Percentiles rank a stretch among this genome's conserved stretches.
These are phyloP conservation scores for Tenthredo distinguenda DNA, from an alignment of 2,888 invertebrate genomes.

Conservation along the genomic window DNA sequence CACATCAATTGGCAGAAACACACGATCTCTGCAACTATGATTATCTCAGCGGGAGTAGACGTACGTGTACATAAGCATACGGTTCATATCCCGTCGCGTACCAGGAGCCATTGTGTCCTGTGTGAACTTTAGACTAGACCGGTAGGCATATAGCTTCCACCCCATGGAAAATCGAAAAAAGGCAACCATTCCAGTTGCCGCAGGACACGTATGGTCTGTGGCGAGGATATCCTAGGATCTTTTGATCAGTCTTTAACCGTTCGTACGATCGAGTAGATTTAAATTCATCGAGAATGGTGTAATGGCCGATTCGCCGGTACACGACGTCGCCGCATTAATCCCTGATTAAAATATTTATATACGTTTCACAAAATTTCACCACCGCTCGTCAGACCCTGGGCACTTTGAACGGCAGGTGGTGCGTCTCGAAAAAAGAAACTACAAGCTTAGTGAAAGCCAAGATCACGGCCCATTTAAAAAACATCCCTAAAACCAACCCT, in stretches of 20 bases:
- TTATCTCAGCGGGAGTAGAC: slow-evolving; percentile 62
- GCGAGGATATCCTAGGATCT: background rate
- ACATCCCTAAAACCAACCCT: background rate
- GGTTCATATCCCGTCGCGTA: slow-evolving; percentile 47
- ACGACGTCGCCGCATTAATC: background rate
- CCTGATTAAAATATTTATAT: slow-evolving; percentile 13
- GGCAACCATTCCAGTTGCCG: background rate
- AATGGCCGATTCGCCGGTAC: too few species aligned
- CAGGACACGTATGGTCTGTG: background rate
- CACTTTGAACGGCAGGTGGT: slow-evolving; percentile 12
- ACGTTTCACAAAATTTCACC: background rate
- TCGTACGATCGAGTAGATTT: background rate
- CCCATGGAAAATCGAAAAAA: slow-evolving; percentile 25
- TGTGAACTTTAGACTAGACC: slow-evolving; percentile 49
- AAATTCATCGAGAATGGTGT: slow-evolving; percentile 20
- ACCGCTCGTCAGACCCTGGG: background rate
- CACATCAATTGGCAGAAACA: slow-evolving; percentile 58
- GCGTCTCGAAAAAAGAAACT: background rate
- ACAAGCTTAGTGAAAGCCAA: background rate
- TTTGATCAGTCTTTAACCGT: background rate
- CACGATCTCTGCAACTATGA: slow-evolving; percentile 60
- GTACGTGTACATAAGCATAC: background rate
- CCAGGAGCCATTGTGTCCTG: slow-evolving; percentile 46
- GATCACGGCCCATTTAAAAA: background rate
- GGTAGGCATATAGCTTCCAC: background rate